A percentile compares a stretch with the other conserved stretches of the same genome.
These are phyloP conservation scores for Raillietiella orientalis DNA, from an alignment of 2,888 invertebrate genomes.

Conservation along the genomic window DNA sequence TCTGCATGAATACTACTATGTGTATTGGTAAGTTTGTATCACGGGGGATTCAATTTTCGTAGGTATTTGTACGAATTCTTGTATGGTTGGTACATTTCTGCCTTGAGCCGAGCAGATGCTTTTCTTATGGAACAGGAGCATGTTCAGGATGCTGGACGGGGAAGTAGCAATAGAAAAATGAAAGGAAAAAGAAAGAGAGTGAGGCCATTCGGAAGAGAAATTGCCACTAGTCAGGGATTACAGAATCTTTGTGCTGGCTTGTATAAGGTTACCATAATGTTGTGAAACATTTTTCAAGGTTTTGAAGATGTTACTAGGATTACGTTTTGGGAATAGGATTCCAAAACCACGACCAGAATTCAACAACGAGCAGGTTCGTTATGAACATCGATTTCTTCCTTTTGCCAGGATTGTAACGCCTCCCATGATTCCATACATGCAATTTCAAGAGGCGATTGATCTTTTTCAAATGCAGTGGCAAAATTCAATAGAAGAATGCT, in stretches of 20 bases:
- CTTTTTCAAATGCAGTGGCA: constrained; percentile 8
- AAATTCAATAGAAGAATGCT: neutral
- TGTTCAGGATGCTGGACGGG: constrained; percentile 12
- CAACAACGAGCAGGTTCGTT: constrained; percentile 73
- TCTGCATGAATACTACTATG: constrained; percentile 78
- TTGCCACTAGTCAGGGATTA: constrained; percentile 58
- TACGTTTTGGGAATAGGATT: constrained; percentile 58
- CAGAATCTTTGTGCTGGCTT: constrained; percentile 84
- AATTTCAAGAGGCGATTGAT: constrained; percentile 49
- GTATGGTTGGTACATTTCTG: constrained; percentile 73
- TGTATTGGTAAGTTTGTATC: constrained; percentile 44
- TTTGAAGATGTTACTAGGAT: constrained; percentile 49
- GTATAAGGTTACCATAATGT: constrained; percentile 31
- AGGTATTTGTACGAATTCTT: constrained; percentile 79
- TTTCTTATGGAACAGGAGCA: constrained; percentile 41
- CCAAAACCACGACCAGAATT: constrained; percentile 50
- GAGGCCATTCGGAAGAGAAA: constrained; percentile 44
- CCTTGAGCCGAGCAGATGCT: constrained; percentile 56
- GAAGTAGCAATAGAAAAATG: constrained; percentile 13
- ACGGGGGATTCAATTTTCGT: constrained; percentile 6
- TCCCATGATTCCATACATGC: constrained; percentile 61
- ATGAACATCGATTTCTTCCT: constrained; percentile 72
- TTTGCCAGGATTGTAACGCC: constrained; percentile 56
- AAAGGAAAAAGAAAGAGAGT: constrained; percentile 30
- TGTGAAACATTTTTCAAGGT: constrained; percentile 4